Evolutionary conservation across 2,797 vertebrate genomes (phyloP).

Genomic region (Iguana delicatissima): DNA sequence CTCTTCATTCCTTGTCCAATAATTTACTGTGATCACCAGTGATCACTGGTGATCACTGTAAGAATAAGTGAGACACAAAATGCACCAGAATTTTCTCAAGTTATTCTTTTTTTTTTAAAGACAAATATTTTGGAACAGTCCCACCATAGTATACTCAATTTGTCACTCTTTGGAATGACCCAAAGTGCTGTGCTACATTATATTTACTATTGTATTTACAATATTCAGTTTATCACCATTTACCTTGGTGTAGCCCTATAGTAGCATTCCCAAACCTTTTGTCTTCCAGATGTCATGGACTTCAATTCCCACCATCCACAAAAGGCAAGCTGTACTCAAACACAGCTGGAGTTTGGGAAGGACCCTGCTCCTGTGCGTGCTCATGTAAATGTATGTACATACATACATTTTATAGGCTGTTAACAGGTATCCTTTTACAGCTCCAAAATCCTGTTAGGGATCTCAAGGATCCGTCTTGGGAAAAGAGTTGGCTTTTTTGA

Average conservation of each 20-base stretch:
- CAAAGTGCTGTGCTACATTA: too few species aligned
- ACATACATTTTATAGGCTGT: background rate
- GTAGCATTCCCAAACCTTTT: background rate
- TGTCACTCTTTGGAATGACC: too few species aligned
- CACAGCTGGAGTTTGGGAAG: background rate
- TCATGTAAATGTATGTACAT: too few species aligned
- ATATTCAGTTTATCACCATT: background rate
- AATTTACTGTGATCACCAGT: background rate
- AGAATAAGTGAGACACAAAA: background rate
- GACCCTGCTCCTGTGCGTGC: background rate
- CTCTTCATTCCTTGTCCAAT: background rate
- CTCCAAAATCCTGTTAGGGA: conserved; percentile 56
- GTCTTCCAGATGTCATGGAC: background rate
- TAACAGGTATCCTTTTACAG: conserved; percentile 70
- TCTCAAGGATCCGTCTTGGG: conserved; percentile 65
- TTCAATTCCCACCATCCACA: background rate
- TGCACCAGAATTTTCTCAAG: background rate
- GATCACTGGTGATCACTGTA: too few species aligned
- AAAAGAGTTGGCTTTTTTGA: conserved; percentile 70
- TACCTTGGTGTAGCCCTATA: background rate
- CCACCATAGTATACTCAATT: background rate
- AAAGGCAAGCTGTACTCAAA: background rate
- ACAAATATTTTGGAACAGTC: background rate
- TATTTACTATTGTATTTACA: too few species aligned
- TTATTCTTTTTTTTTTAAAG: background rate